Evolutionary conservation across 2,113 vertebrate species (phyloP).

Genomic region (Stictonetta naevosa): DNA sequence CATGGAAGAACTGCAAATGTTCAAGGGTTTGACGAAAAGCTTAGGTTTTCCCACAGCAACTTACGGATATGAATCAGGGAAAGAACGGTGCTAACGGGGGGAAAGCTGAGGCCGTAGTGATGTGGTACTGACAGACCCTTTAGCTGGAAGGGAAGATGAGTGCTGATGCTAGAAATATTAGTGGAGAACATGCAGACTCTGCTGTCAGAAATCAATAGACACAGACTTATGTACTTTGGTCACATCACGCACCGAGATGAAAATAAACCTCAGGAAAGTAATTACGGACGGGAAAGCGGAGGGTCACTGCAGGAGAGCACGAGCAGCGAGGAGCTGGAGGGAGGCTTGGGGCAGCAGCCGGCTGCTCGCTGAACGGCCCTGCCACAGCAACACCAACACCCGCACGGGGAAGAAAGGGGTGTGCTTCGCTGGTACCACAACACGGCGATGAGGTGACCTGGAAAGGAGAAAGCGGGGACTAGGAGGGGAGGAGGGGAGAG

Average conservation of each 20-base stretch:
- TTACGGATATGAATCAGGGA: slow-evolving; percentile 36
- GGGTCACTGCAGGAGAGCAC: background rate
- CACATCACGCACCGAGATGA: slow-evolving; percentile 32
- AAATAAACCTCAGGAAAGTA: slow-evolving; percentile 59
- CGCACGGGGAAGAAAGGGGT: rapidly evolving
- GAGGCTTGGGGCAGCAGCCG: background rate
- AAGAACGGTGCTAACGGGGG: slow-evolving; percentile 59
- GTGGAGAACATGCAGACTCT: slow-evolving; percentile 47
- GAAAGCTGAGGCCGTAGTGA: slow-evolving; percentile 10
- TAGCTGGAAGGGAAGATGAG: slow-evolving; percentile 57
- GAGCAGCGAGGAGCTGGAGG: background rate
- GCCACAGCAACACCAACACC: background rate
- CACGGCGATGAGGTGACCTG: rapidly evolving
- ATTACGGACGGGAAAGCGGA: background rate
- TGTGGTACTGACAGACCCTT: slow-evolving; percentile 55
- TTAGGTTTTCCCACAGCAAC: slow-evolving; percentile 47
- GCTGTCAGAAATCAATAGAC: slow-evolving; percentile 66
- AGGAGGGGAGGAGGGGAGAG: background rate
- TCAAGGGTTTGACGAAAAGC: slow-evolving; percentile 52
- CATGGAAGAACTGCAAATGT: background rate
- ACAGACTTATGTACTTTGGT: slow-evolving; percentile 53
- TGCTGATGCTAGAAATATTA: slow-evolving; percentile 65
- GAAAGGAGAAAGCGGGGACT: background rate
- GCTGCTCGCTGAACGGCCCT: rapidly evolving
- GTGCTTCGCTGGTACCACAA: background rate